Evolutionary conservation across 2,888 invertebrate species (phyloP).

Genomic region (Xanthia togata): DNA sequence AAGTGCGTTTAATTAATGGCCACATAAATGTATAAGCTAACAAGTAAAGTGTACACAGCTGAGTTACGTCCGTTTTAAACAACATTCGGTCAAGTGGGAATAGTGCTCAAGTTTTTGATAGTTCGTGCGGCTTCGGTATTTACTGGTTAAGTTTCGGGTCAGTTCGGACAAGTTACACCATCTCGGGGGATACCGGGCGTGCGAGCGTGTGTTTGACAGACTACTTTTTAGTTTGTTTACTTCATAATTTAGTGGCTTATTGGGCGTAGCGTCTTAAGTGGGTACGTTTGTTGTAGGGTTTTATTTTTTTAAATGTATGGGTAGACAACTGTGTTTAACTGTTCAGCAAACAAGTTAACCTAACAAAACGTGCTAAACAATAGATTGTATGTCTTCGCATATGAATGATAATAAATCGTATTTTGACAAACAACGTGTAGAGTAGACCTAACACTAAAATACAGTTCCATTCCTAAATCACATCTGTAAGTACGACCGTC

Average conservation of each 20-base stretch:
- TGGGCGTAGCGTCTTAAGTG: conserved; percentile 21
- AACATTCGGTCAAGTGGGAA: conserved; percentile 84
- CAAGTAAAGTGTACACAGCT: conserved; percentile 72
- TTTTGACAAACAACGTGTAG: not conserved
- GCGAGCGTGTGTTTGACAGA: conserved; percentile 65
- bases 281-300: not conserved
- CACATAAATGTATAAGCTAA: conserved; percentile 68
- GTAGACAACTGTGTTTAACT: no score
- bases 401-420: not conserved
- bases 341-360: no score
- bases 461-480: conserved; percentile 24
- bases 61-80: conserved; percentile 78
- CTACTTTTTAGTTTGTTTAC: conserved; percentile 63
- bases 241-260: conserved; percentile 59
- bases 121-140: conserved; percentile 88
- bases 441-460: conserved; percentile 9
- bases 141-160: conserved; percentile 89
- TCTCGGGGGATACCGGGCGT: conserved; percentile 76
- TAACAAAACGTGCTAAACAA: no score
- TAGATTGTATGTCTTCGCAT: no score
- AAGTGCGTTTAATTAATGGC: conserved; percentile 41
- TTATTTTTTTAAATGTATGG: no score
- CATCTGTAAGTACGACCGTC: conserved; percentile 32
- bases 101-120: conserved; percentile 88
- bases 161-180: conserved; percentile 79